Conservation (phyloP, 2,797 vertebrate species). For the Lithobates sylvaticus region DNA sequence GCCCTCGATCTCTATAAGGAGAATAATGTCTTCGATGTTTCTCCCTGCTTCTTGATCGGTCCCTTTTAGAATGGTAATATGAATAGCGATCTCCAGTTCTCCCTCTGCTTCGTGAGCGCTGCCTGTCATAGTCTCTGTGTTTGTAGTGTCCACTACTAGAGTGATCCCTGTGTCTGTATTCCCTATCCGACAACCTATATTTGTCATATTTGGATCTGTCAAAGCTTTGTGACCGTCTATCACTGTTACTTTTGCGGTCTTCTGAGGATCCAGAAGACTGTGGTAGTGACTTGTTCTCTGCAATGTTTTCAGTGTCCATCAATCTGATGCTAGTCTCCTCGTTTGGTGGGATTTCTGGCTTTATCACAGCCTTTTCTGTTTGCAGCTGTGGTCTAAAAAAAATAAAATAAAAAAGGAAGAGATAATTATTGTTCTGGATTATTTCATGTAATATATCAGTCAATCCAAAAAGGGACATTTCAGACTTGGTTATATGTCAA, state of each 20-base stretch:
- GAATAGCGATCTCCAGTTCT: constrained; percentile 50
- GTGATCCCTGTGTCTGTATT: constrained; percentile 64
- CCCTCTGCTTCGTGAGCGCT: constrained; percentile 71
- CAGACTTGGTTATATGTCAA: no score
- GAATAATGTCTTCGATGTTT: constrained; percentile 71
- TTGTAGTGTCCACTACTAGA: constrained; percentile 65
- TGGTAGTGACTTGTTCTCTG: constrained; percentile 62
- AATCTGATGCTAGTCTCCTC: not conserved
- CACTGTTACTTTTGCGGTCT: constrained; percentile 61
- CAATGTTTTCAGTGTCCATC: constrained; percentile 37
- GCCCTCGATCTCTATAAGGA: constrained; percentile 72
- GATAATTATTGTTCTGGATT: no score
- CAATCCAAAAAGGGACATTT: no score
- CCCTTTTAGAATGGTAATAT: constrained; percentile 71
- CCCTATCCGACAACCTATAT: constrained; percentile 55
- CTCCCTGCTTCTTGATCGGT: constrained; percentile 74
- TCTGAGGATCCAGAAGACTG: constrained; percentile 62
- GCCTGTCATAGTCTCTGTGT: constrained; percentile 66
- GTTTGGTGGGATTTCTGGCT: not conserved
- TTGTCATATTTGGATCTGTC: constrained; percentile 65
- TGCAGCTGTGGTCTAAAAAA: not conserved
- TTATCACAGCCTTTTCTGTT: not conserved
- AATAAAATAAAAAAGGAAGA: not conserved
- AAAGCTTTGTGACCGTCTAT: constrained; percentile 66
- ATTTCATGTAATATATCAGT: no score